phyloP scores from a whole-genome alignment of 2,113 vertebrate species.

The Lepisosteus oculatus region DNA sequence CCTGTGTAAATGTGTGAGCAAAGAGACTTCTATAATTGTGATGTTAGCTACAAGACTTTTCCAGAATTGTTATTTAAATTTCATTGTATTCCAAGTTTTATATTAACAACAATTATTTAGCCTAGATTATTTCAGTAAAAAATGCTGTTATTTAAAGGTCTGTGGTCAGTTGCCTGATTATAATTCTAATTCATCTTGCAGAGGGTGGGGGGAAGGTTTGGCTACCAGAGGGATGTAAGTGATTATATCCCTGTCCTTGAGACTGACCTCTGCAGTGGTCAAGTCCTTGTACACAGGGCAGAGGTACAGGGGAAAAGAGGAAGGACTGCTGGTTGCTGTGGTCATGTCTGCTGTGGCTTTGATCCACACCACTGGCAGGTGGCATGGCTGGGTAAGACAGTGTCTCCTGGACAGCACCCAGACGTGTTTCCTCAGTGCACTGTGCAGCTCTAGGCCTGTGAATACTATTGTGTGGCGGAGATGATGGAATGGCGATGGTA shows the following conservation, averaged over 20 bases:
- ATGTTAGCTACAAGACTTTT: too few species aligned
- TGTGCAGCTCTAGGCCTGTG: slow-evolving; percentile 67
- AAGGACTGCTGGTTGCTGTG: neutral
- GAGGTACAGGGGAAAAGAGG: slow-evolving; percentile 27
- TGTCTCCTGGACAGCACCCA: slow-evolving; percentile 50
- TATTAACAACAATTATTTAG: too few species aligned
- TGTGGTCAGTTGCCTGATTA: slow-evolving; percentile 46
- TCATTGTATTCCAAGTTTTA: too few species aligned
- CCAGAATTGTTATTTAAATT: too few species aligned
- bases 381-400: slow-evolving; percentile 41
- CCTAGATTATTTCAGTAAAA: too few species aligned
- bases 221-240: slow-evolving; percentile 54
- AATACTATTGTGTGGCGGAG: slow-evolving; percentile 47
- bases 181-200: slow-evolving; percentile 60
- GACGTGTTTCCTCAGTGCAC: slow-evolving; percentile 61
- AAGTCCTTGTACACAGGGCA: slow-evolving; percentile 64
- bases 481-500: neutral
- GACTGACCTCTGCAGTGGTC: slow-evolving; percentile 8
- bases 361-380: slow-evolving; percentile 58
- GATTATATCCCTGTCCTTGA: slow-evolving; percentile 50
- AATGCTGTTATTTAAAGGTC: too few species aligned
- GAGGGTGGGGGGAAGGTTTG: slow-evolving; percentile 39
- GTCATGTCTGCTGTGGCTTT: neutral
- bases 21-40: too few species aligned
- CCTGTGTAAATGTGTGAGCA: too few species aligned